Conservation (phyloP, 2,113 vertebrate genomes). For the Emydura subglobosa region DNA sequence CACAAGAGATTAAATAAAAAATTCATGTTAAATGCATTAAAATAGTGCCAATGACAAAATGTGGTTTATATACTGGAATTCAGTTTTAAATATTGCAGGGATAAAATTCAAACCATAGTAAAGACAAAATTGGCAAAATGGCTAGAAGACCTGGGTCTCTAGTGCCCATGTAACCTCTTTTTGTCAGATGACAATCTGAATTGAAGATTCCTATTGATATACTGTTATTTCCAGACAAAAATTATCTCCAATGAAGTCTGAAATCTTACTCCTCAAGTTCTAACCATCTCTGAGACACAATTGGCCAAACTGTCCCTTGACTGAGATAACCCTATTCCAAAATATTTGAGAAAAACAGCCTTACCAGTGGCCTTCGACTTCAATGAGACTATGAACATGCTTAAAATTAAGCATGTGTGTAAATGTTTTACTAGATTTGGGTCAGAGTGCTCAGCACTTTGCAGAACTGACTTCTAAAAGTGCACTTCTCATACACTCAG, state of each 20-base stretch:
- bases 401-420: not conserved
- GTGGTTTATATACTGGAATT: not conserved
- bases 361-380: not conserved
- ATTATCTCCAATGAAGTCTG: not conserved
- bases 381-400: not conserved
- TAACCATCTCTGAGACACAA: not conserved
- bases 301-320: not conserved
- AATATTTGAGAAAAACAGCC: not conserved
- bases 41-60: not conserved
- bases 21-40: not conserved
- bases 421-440: not conserved
- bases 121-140: not conserved
- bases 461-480: not conserved
- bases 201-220: not conserved
- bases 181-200: not conserved
- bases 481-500: not conserved
- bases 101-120: not conserved
- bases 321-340: not conserved
- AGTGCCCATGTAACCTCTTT: not conserved
- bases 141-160: not conserved
- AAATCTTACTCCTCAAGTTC: not conserved
- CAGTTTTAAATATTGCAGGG: rapidly evolving
- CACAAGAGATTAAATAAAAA: slow-evolving; percentile 12
- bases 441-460: not conserved
- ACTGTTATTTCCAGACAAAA: not conserved